Evolutionary conservation across 1,140 invertebrate genomes (phyloP), one percentile per base, ranked within the genome.

Genomic region (Dendroctonus ponderosae): DNA sequence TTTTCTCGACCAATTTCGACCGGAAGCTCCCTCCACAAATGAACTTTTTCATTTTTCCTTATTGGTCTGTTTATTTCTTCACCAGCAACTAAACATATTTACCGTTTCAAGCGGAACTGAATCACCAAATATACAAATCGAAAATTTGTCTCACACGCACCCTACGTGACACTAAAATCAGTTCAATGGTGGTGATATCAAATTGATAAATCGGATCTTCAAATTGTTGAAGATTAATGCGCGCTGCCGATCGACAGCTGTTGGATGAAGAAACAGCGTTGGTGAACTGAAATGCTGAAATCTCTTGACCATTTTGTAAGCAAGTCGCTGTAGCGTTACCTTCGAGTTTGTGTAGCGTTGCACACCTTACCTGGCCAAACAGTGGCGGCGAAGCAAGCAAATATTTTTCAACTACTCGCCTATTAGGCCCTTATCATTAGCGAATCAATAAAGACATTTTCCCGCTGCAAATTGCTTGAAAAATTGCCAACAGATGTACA

Each of bases 21-120:
- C 73, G 50, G 60, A 74, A 74, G 69, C 74, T 76, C 44, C 74
- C 74, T 43, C 74, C 73, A 62, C 73, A 76, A 57, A 76, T 73
- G 15, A 64, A 64, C 26, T 57, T 56, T 49, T 64, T 64, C 62
- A 64, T 64, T 56, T 62, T 62, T 46, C 2, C 5, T 1, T 26
- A 1, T 26, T 26, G 1, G 26, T 3, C 26, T 3, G 26, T 26
- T 26, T 26, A 26, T 26, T 3, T 26, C 3, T 26, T 26, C 26
- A 26, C 26, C 26, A 26, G 26, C 26, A 26, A 26, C 26, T 26
- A 26, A 26, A 26, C 26, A 26, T 26, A 26, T 26, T 26, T 26
- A 26, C 26, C 1, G 26, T 26, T 26, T 26, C 26, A 3, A 26
- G 26, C 3, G 3, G 1, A 26, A 26, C n/a, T n/a, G n/a, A 26